Conservation (phyloP, 37 sponge, comb jelly and placozoan species). For the Hormiphora californensis region DNA sequence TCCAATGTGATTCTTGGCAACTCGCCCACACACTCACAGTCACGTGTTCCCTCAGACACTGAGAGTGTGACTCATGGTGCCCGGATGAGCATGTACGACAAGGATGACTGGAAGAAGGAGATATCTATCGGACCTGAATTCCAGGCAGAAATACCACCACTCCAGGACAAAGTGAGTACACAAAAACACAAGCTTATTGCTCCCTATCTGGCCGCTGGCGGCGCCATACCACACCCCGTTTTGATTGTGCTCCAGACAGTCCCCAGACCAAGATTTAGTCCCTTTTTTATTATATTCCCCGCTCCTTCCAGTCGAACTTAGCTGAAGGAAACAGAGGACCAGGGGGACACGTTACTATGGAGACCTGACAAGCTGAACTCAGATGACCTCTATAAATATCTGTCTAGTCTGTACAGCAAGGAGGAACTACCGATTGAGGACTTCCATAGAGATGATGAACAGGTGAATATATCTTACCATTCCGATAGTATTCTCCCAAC, state of each 20-base stretch:
- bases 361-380: not conserved
- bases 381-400: not conserved
- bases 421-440: slow-evolving; percentile 8
- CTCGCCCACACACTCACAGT: no score
- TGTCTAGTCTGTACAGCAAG: not conserved
- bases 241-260: no score
- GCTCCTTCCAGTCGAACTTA: not conserved
- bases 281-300: not conserved
- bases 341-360: slow-evolving; percentile 26
- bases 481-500: no score
- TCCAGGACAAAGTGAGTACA: not conserved
- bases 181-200: no score
- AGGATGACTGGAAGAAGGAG: slow-evolving; percentile 49
- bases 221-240: no score
- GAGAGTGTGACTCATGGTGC: not conserved
- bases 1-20: no score
- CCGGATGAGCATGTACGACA: slow-evolving; percentile 54
- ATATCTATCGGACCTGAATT: slow-evolving; percentile 34
- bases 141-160: slow-evolving; percentile 42
- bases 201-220: no score
- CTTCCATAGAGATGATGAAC: slow-evolving; percentile 24
- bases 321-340: not conserved
- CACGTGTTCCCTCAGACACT: no score
- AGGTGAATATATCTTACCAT: not conserved
- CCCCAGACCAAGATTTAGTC: not conserved